These are phyloP conservation scores for Cyrtorhinus lividipennis DNA, from an alignment of 1,140 invertebrate species.

Conservation along the genomic window DNA sequence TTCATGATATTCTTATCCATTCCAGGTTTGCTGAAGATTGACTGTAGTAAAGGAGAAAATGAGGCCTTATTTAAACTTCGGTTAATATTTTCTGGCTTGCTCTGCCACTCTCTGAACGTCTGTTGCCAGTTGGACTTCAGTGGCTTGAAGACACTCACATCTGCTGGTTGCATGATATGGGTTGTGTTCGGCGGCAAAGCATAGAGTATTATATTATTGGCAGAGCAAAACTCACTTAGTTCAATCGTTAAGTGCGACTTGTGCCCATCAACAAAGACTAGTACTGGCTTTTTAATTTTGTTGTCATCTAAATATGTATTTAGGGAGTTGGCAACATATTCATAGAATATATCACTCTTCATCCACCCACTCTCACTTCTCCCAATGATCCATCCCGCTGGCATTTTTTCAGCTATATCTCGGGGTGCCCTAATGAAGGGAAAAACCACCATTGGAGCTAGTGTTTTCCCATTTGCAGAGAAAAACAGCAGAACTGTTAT, in stretches of 20 bases:
- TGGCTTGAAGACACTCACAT: constrained; percentile 29
- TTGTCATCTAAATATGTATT: constrained; percentile 25
- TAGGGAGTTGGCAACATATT: constrained; percentile 30
- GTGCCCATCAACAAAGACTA: constrained; percentile 31
- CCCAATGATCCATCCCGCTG: constrained; percentile 28
- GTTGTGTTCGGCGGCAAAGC: constrained; percentile 31
- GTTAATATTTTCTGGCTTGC: background rate
- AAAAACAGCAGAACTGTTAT: constrained; percentile 28
- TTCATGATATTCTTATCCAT: background rate
- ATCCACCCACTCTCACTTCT: constrained; percentile 29
- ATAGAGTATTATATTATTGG: constrained; percentile 28
- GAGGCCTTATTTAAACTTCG: background rate
- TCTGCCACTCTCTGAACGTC: constrained; percentile 18
- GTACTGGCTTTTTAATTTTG: constrained; percentile 10
- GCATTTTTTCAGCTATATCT: constrained; percentile 24
- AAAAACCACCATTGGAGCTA: constrained; percentile 30
- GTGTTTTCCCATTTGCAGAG: constrained; percentile 23
- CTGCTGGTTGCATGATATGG: constrained; percentile 32
- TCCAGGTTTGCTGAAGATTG: background rate
- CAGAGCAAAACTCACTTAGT: constrained; percentile 29
- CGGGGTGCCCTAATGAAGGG: constrained; percentile 27
- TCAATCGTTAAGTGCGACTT: constrained; percentile 28
- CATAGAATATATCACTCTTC: constrained; percentile 28
- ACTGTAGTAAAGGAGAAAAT: background rate
- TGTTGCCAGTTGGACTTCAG: constrained; percentile 30